Base-by-base conservation (phyloP, 2,113 vertebrate species). In the Turnix velox region DNA sequence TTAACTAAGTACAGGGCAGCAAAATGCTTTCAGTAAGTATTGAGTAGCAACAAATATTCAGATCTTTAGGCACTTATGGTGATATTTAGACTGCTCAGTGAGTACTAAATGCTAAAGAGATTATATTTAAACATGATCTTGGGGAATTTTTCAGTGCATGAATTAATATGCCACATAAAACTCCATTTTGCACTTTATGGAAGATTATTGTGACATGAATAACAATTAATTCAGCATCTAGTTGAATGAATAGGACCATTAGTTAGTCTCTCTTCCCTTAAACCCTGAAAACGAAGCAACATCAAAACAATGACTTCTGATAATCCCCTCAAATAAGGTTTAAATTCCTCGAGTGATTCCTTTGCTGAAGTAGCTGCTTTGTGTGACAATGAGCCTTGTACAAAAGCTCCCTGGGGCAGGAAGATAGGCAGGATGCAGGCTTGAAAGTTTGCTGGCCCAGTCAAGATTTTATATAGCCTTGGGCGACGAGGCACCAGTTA, bases 371-470 rank as follows among this genome's bases (percentile, higher is more conserved):
- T 39, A 75, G 93, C 94, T 94, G 86, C 84, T 93, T 45, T 87
- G 81, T 84, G 93, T 94, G 96, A 97, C 97, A 97, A 95, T 88
- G 89, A 97, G 91, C 86, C 84, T 58, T 35, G 61, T 25, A 97
- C 95, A 97, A 97, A 96, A 62, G 57, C 85, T 93, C 72, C 39
- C 51, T 72, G 48, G 1, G 86, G 86, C 90, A 95, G 90, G 85
- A 92, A 92, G 94, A 95, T 87, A 69, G 83, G 85, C 86, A 94
- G 96, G 93, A 89, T 92, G 78, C 66, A 58, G 87, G 85, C 92
- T 94, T 78, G 88, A 77, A 94, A 78, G 61, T 90, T 89, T 90
- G 84, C 90, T 93, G 82, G 72, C 84, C 89, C 76, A 94, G 83
- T 87, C 61, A 68, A 79, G 91, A 75, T 28, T 87, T 88, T 94